Percentiles rank a stretch among this genome's conserved stretches.
Conservation (phyloP, 92 coral and sea anemone species). For the Phenganax subtilis region DNA sequence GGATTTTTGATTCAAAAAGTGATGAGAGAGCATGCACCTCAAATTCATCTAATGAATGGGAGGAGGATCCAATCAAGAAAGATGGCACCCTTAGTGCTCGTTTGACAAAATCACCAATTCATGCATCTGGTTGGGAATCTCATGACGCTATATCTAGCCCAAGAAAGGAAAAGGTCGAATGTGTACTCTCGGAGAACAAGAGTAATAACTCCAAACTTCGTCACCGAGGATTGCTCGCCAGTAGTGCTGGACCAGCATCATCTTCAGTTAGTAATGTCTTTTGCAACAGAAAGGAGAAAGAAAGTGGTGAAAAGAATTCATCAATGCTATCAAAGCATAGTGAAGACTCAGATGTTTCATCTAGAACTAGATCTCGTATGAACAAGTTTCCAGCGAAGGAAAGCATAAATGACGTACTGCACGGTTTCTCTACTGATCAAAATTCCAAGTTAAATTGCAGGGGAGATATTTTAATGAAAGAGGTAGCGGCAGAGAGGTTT, state of each 20-base stretch:
- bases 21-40: neutral
- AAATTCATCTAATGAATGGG: neutral
- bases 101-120: constrained; percentile 6
- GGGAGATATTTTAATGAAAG: neutral
- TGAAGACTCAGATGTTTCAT: constrained; percentile 10
- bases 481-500: neutral
- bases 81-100: neutral
- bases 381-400: neutral
- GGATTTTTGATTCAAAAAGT: constrained; percentile 3
- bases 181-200: neutral
- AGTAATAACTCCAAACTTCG: neutral
- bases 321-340: neutral
- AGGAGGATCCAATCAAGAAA: neutral
- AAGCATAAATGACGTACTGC: neutral
- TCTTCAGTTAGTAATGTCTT: neutral
- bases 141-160: neutral
- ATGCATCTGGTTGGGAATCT: neutral
- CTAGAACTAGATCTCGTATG: constrained; percentile 31
- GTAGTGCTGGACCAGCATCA: neutral
- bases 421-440: neutral
- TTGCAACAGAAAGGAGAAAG: neutral
- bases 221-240: neutral
- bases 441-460: constrained; percentile 1
- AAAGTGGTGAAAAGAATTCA: neutral
- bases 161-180: neutral